These are phyloP conservation scores for Melolontha melolontha DNA, from an alignment of 2,888 invertebrate species.

Conservation along the genomic window DNA sequence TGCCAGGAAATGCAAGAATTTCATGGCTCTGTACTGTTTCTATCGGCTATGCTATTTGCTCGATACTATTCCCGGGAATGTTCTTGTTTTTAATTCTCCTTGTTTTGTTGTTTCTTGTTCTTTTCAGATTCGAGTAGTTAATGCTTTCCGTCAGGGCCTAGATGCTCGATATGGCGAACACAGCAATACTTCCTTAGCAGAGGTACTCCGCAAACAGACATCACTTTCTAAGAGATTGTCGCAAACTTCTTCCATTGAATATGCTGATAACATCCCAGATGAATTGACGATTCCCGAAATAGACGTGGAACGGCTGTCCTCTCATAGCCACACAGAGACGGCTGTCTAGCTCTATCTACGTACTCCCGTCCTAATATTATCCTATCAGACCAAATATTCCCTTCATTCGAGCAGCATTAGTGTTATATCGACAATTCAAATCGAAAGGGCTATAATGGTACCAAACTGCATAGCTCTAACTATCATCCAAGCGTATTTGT, in stretches of 20 bases:
- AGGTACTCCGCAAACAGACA: slow-evolving; percentile 94
- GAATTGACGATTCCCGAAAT: slow-evolving; percentile 91
- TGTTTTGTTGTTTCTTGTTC: slow-evolving; percentile 67
- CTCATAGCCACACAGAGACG: slow-evolving; percentile 95
- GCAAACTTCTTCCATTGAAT: slow-evolving; percentile 92
- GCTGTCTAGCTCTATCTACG: slow-evolving; percentile 77
- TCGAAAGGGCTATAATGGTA: slow-evolving; percentile 35
- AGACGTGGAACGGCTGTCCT: slow-evolving; percentile 92
- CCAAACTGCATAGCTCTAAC: slow-evolving; percentile 46
- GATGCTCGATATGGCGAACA: slow-evolving; percentile 94
- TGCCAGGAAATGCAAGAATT: slow-evolving; percentile 53
- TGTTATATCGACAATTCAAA: slow-evolving; percentile 43
- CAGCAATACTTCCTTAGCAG: slow-evolving; percentile 91
- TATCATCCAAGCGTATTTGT: slow-evolving; percentile 54
- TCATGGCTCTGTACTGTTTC: slow-evolving; percentile 60
- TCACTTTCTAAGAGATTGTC: slow-evolving; percentile 92
- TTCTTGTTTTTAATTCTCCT: slow-evolving; percentile 66
- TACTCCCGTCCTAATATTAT: slow-evolving; percentile 50
- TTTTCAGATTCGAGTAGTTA: slow-evolving; percentile 99
- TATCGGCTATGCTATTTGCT: slow-evolving; percentile 64
- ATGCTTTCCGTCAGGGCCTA: slow-evolving; percentile 99
- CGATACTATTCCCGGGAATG: slow-evolving; percentile 61
- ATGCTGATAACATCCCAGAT: slow-evolving; percentile 89
- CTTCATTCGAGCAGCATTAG: slow-evolving; percentile 54
- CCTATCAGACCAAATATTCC: slow-evolving; percentile 52